These are phyloP conservation scores for Eilema sororculum DNA, from an alignment of 2,888 invertebrate species.

Conservation along the genomic window DNA sequence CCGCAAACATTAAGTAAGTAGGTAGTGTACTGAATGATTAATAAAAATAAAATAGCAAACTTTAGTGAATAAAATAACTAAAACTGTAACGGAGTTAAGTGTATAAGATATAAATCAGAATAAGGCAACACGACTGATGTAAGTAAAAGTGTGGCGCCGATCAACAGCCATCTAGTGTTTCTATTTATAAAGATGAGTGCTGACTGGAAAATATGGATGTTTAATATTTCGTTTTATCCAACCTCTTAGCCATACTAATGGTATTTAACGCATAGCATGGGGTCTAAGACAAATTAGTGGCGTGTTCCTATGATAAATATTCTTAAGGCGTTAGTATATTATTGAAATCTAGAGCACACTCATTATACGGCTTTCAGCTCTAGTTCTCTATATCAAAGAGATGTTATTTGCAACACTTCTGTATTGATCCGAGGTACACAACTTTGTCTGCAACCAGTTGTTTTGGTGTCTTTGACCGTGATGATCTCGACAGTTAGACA, in stretches of 20 bases:
- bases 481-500: constrained; percentile 68
- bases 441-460: constrained; percentile 57
- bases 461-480: constrained; percentile 74
- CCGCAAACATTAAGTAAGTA: neutral
- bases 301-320: constrained; percentile 70
- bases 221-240: constrained; percentile 56
- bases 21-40: neutral
- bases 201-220: constrained; percentile 62
- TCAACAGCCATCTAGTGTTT: constrained; percentile 69
- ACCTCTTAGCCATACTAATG: constrained; percentile 74
- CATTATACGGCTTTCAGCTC: constrained; percentile 65
- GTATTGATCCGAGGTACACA: constrained; percentile 46
- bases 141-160: constrained; percentile 81
- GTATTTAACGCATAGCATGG: constrained; percentile 72
- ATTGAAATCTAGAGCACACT: constrained; percentile 50
- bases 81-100: constrained; percentile 59
- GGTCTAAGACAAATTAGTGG: constrained; percentile 64
- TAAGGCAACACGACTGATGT: constrained; percentile 68
- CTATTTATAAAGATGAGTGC: constrained; percentile 73
- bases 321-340: constrained; percentile 60
- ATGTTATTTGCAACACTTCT: constrained; percentile 57
- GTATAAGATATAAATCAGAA: constrained; percentile 74
- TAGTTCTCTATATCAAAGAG: constrained; percentile 61
- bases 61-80: constrained; percentile 37
- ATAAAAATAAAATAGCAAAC: constrained; percentile 2